Percentiles rank a stretch among this genome's conserved stretches.
Conservation (phyloP, 2,797 vertebrate species). For the Spinus pinus region DNA sequence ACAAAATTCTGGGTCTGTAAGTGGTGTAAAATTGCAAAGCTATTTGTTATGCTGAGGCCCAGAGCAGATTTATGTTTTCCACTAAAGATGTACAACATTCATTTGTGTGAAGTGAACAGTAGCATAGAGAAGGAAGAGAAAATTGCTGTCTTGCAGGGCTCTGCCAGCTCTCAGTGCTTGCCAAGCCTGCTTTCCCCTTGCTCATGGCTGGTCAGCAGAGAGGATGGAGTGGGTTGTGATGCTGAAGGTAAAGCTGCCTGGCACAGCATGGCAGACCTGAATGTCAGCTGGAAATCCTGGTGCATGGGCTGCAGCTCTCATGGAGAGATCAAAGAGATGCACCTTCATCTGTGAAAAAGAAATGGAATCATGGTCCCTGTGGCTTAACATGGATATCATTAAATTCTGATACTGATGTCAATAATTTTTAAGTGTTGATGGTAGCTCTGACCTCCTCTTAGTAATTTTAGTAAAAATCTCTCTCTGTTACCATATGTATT, state of each 20-base stretch:
- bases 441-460: neutral
- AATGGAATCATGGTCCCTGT: neutral
- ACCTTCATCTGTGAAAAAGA: neutral
- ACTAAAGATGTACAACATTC: neutral
- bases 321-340: rapidly evolving
- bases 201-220: neutral
- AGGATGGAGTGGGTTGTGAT: neutral
- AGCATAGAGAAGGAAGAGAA: neutral
- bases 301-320: neutral
- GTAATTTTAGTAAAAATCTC: neutral
- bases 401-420: neutral
- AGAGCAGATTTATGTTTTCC: neutral
- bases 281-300: neutral
- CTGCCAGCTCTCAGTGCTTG: neutral
- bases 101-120: neutral
- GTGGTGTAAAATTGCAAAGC: neutral
- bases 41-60: neutral
- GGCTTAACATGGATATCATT: neutral
- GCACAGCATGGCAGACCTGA: too few species aligned
- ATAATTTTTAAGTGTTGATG: neutral
- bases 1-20: neutral
- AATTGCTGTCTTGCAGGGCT: neutral
- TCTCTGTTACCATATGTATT: neutral
- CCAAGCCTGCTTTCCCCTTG: neutral
- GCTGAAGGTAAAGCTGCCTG: neutral